A percentile compares a stretch with the other conserved stretches of the same genome.
Conservation (phyloP, 2,888 invertebrate species). For the Caenorhabditis doughertyi region DNA sequence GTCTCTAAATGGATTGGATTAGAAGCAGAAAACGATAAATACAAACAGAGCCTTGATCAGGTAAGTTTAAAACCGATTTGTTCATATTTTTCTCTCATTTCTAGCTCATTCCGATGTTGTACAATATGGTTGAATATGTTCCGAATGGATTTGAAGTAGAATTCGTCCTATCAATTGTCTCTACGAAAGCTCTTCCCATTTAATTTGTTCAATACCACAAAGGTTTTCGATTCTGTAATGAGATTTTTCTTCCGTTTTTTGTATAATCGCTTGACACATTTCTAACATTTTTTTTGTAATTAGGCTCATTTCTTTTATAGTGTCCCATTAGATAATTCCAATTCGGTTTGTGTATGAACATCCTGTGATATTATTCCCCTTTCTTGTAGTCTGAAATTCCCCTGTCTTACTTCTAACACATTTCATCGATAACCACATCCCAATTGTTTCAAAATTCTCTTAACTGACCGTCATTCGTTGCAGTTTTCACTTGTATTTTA, state of each 20-base stretch:
- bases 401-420: slow-evolving; percentile 1
- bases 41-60: slow-evolving; percentile 76
- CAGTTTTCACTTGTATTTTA: background rate
- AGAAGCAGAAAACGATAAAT: slow-evolving; percentile 74
- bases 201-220: background rate
- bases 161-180: slow-evolving; percentile 76
- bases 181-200: slow-evolving; percentile 62
- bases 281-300: slow-evolving; percentile 10
- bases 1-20: slow-evolving; percentile 76
- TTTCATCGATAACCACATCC: slow-evolving; percentile 16
- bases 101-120: slow-evolving; percentile 78
- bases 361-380: slow-evolving; percentile 42
- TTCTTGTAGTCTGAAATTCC: slow-evolving; percentile 28
- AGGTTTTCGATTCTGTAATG: background rate
- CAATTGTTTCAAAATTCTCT: too few relatives aligned
- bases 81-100: background rate
- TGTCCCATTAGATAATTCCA: slow-evolving; percentile 6
- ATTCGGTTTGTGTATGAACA: slow-evolving; percentile 8
- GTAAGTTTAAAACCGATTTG: slow-evolving; percentile 50
- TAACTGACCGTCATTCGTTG: background rate
- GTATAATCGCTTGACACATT: background rate
- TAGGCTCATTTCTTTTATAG: background rate
- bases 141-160: slow-evolving; percentile 78
- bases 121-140: slow-evolving; percentile 71
- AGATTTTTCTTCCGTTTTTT: background rate